Evolutionary conservation across 1,140 invertebrate genomes (phyloP).

Genomic region (Cherax quadricarinatus): DNA sequence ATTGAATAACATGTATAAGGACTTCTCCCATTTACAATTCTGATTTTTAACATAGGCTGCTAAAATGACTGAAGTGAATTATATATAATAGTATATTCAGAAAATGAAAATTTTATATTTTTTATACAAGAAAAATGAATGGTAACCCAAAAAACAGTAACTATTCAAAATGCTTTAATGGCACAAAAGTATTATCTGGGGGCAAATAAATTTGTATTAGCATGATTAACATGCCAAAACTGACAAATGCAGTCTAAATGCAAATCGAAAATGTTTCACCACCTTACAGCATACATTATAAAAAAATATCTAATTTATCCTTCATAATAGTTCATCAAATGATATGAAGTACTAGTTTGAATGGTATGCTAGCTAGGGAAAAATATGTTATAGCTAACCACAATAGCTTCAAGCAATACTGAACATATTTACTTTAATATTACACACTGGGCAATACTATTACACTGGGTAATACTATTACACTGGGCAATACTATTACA

Average conservation of each 20-base stretch:
- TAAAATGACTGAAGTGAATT: neutral
- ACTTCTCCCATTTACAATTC: constrained; percentile 2
- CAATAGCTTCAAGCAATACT: neutral
- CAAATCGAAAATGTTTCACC: neutral
- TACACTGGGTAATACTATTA: neutral
- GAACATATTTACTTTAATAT: neutral
- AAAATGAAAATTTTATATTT: neutral
- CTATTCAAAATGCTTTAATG: constrained; percentile 1
- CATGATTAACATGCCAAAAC: neutral
- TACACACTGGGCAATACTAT: neutral
- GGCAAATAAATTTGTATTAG: neutral
- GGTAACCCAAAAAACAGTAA: neutral
- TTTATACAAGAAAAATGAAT: neutral
- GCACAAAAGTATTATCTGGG: neutral
- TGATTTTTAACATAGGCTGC: neutral
- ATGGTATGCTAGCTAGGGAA: neutral
- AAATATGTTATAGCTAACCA: neutral
- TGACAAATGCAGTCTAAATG: neutral
- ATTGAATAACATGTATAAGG: constrained; percentile 22
- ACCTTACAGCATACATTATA: neutral
- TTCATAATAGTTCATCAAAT: neutral
- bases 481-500: neutral
- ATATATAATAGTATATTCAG: neutral
- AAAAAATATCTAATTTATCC: neutral
- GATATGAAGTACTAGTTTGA: neutral